Evolutionary conservation across 1,140 invertebrate genomes (phyloP), one percentile per base, ranked within the genome.

Genomic region (Neodiprion virginianus): DNA sequence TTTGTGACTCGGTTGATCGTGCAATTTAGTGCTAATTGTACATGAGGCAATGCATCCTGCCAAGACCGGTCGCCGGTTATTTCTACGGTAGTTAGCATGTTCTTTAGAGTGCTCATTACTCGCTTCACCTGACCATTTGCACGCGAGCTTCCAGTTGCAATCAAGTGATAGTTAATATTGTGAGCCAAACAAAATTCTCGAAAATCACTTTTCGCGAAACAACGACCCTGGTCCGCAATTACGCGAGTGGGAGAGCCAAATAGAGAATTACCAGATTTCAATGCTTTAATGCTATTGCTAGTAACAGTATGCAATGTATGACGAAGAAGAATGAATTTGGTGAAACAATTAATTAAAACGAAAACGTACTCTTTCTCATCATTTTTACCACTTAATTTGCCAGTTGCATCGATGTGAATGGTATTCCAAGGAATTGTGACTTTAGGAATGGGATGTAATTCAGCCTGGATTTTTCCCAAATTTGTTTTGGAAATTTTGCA

Each of bases 301-400:
- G 50, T 14, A 66, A 65, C 49, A 66, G 47, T 69, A 17, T 14
- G 50, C 9, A 53, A 53, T 11, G 50, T 11, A 53, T 53, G 50
- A 53, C 50, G 14, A 53, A 53, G 50, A 53, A 53, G 14, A 53
- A 53, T 1, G 14, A 53, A 85, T 66, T 82, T 82, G 0, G 83
- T 85, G 73, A 79, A 88, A 0, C 83, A 80, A 71, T 88, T 86
- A 8, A 87, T 74, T 0, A 82, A 74, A 0, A 85, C 83, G 47
- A 88, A 76, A 12, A 79, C 67, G 67, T 81, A 73, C 72, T 83
- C 53, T 74, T 82, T 72, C 74, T n/a, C 23, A 67, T 74, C 67
- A 67, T 61, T 78, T 28, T 78, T 74, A 2, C 75, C 71, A 53
- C 75, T 72, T 53, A 78, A 79, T 49, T 79, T 79, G 11, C 81